These are phyloP conservation scores for Hippocampus abdominalis DNA, from an alignment of 2,113 vertebrate species.

Conservation along the genomic window DNA sequence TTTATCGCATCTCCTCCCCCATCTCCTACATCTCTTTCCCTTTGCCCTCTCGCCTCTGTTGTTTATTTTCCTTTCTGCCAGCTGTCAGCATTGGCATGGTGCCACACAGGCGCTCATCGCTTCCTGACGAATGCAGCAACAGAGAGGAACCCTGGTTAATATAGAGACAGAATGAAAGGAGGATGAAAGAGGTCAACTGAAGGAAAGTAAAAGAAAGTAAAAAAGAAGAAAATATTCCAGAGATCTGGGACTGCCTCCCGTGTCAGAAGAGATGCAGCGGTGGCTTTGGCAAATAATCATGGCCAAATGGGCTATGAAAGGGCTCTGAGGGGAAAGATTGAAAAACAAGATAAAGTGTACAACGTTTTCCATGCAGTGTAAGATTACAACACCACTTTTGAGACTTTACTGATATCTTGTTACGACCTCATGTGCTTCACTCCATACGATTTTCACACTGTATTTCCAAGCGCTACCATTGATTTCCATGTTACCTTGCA, in stretches of 20 bases:
- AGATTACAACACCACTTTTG: slow-evolving; percentile 46
- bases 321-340: slow-evolving; percentile 52
- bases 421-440: slow-evolving; percentile 15
- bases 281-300: slow-evolving; percentile 65
- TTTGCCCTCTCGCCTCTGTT: slow-evolving; percentile 26
- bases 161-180: slow-evolving; percentile 9
- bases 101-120: slow-evolving; percentile 52
- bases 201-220: not conserved
- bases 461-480: slow-evolving; percentile 12
- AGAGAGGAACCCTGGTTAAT: slow-evolving; percentile 37
- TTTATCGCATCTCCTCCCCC: slow-evolving; percentile 31
- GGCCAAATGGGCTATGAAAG: slow-evolving; percentile 62
- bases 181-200: slow-evolving; percentile 5
- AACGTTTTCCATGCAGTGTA: slow-evolving; percentile 36
- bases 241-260: slow-evolving; percentile 38
- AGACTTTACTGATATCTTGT: slow-evolving; percentile 32
- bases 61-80: slow-evolving; percentile 61
- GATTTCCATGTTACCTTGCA: slow-evolving; percentile 43
- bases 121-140: slow-evolving; percentile 59
- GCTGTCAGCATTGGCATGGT: slow-evolving; percentile 66
- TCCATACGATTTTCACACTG: slow-evolving; percentile 14
- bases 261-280: slow-evolving; percentile 54
- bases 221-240: slow-evolving; percentile 35
- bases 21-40: not conserved
- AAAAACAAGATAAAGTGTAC: slow-evolving; percentile 53